These are phyloP conservation scores for Mohoua ochrocephala DNA, from an alignment of 2,113 vertebrate species.

Conservation along the genomic window DNA sequence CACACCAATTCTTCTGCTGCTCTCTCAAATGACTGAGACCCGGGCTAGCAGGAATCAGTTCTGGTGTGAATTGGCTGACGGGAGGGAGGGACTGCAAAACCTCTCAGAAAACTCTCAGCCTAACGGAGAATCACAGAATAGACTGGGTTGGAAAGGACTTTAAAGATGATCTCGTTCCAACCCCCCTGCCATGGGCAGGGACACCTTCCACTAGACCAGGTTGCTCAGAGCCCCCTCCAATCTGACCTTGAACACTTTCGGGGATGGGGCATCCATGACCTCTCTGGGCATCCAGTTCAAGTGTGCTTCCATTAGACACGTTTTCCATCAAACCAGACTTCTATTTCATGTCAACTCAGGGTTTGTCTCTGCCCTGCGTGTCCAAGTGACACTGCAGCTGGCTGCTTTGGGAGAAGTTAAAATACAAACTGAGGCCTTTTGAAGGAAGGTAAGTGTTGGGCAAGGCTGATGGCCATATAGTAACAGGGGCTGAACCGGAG, in stretches of 20 bases:
- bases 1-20: not conserved
- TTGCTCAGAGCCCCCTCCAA: not conserved
- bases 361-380: not conserved
- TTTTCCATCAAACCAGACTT: not conserved
- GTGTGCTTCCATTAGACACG: not conserved
- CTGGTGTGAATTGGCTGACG: not conserved
- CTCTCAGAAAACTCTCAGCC: not conserved
- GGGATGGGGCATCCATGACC: not conserved
- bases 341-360: not conserved
- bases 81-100: not conserved
- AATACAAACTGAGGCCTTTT: not conserved
- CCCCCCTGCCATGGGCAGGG: not conserved
- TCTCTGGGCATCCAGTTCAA: not conserved
- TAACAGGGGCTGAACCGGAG: not conserved
- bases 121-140: not conserved
- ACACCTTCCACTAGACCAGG: not conserved
- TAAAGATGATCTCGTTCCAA: not conserved
- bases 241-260: not conserved
- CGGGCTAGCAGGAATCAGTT: not conserved
- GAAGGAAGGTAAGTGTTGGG: not conserved
- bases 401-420: not conserved
- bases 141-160: not conserved
- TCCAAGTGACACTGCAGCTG: not conserved
- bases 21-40: not conserved
- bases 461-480: not conserved